phyloP scores from a whole-genome alignment of 2,797 vertebrate genomes.

The Epinephelus malabaricus region DNA sequence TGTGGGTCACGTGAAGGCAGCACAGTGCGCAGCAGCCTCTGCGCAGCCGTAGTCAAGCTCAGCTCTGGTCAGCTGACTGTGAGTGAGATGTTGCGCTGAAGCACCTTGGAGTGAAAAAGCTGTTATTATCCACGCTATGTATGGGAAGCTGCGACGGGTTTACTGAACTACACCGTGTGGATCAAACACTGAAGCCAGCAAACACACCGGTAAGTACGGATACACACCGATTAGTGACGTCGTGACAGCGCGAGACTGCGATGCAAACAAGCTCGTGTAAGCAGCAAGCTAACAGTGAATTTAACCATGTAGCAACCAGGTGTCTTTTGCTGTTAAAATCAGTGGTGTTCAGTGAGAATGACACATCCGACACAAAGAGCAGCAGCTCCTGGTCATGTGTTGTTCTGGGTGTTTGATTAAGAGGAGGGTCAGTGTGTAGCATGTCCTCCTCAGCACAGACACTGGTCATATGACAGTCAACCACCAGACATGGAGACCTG shows the following conservation, averaged over 20 bases:
- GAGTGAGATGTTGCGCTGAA: constrained; percentile 75
- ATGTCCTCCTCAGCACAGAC: constrained; percentile 7
- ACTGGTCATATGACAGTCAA: constrained; percentile 76
- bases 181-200: constrained; percentile 27
- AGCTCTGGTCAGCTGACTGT: constrained; percentile 84
- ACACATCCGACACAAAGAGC: background rate
- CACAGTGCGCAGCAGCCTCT: constrained; percentile 16
- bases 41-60: constrained; percentile 64
- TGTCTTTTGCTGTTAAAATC: background rate
- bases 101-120: constrained; percentile 64
- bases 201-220: constrained; percentile 70
- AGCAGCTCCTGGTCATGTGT: background rate
- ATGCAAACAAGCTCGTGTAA: constrained; percentile 61
- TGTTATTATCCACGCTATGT: constrained; percentile 58
- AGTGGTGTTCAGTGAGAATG: background rate
- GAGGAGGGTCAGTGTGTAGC: constrained; percentile 1
- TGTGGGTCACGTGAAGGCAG: constrained; percentile 41
- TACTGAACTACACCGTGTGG: constrained; percentile 43
- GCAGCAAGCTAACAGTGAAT: constrained; percentile 51
- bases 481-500: constrained; percentile 62
- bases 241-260: constrained; percentile 68
- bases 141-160: constrained; percentile 33
- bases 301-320: background rate
- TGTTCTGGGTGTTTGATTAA: constrained; percentile 11
- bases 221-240: constrained; percentile 39